Evolutionary conservation across 1,140 invertebrate species (phyloP).

Genomic region (Scaptomyza hsui): DNA sequence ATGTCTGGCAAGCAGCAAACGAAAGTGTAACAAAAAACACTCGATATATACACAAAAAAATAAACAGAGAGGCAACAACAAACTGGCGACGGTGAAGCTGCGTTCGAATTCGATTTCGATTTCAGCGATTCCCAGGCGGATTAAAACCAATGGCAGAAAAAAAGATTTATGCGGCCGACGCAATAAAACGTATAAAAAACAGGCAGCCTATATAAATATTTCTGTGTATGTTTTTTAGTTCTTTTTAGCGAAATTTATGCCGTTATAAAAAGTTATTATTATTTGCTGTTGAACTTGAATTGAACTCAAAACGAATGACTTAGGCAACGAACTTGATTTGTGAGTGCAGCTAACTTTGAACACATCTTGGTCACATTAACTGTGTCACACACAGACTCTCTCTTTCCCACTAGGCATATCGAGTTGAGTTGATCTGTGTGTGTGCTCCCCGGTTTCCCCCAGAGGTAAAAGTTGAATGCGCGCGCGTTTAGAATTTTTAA

Average conservation of each 20-base stretch:
- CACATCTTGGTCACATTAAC: conserved; percentile 19
- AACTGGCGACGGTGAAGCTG: conserved; percentile 24
- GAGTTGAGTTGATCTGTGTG: neutral
- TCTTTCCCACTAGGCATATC: conserved; percentile 4
- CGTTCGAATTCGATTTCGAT: conserved; percentile 26
- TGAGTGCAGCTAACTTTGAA: conserved; percentile 11
- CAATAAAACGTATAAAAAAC: conserved; percentile 4
- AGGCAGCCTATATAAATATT: conserved; percentile 14
- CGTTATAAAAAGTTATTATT: conserved; percentile 76
- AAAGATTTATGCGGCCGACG: conserved; percentile 73
- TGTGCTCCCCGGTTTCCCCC: conserved; percentile 6
- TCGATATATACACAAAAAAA: conserved; percentile 11
- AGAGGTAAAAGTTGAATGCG: conserved; percentile 63
- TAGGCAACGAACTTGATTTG: conserved; percentile 69
- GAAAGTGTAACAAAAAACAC: conserved; percentile 60
- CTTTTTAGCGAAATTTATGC: conserved; percentile 58
- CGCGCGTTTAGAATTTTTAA: conserved; percentile 77
- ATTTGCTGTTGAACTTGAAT: conserved; percentile 10
- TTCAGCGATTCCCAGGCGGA: conserved; percentile 71
- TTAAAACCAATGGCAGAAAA: conserved; percentile 55
- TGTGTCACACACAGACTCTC: conserved; percentile 25
- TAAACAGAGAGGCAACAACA: neutral
- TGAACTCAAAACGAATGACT: conserved; percentile 61
- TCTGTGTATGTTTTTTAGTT: conserved; percentile 46
- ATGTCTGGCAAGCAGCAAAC: conserved; percentile 35